Evolutionary conservation across 64 coral and sea anemone genomes (phyloP).

Genomic region (Montipora sp.): DNA sequence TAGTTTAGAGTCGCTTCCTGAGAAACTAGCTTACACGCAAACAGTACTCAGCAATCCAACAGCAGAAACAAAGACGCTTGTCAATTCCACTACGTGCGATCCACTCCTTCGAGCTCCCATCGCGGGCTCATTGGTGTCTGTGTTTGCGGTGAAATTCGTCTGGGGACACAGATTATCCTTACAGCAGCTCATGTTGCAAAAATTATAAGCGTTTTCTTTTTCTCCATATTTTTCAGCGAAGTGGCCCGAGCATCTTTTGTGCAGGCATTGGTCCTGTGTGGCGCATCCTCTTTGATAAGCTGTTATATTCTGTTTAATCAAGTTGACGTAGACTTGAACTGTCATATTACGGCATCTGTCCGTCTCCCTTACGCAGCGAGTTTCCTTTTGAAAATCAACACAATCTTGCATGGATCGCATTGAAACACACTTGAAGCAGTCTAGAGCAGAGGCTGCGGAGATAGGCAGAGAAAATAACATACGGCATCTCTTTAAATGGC

Average conservation of each 20-base stretch:
- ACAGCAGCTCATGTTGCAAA: conserved; percentile 24
- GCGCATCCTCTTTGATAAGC: conserved; percentile 26
- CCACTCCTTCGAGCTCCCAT: conserved; percentile 2
- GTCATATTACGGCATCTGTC: conserved; percentile 37
- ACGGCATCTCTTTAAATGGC: too few relatives aligned
- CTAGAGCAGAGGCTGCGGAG: not conserved
- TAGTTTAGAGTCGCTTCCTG: not conserved
- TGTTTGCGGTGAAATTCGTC: not conserved
- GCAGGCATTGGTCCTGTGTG: conserved; percentile 12
- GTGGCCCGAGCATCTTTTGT: conserved; percentile 7
- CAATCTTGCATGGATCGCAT: conserved; percentile 11
- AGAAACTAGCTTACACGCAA: not conserved
- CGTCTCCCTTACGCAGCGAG: not conserved
- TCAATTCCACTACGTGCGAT: not conserved
- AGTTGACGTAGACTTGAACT: not conserved
- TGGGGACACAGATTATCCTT: conserved; percentile 7
- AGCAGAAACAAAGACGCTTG: not conserved
- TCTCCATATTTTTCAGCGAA: not conserved
- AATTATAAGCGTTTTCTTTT: not conserved
- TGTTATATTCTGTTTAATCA: not conserved
- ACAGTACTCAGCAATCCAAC: not conserved
- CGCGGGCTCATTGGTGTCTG: not conserved
- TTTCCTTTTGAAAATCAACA: not conserved
- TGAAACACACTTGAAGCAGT: conserved; percentile 1
- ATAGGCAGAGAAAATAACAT: not conserved